phyloP scores from a whole-genome alignment of 2,113 vertebrate species.

The Paradisaea rubra region DNA sequence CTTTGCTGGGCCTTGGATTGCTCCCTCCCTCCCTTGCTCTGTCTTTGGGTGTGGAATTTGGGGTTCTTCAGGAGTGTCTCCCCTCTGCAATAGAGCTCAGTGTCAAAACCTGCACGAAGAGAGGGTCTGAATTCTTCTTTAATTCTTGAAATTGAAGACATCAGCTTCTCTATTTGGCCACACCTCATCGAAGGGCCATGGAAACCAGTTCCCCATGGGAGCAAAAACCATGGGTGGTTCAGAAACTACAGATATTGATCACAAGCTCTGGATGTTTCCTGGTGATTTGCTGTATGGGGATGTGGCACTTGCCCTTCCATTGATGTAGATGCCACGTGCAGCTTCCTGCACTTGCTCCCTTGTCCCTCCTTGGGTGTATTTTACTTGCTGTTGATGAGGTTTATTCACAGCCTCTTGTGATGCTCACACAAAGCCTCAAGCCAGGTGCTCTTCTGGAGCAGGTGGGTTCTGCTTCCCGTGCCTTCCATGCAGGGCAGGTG shows the following conservation, averaged over 20 bases:
- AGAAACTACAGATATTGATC: background rate
- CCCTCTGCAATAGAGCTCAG: background rate
- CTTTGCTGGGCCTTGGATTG: background rate
- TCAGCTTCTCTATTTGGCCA: background rate
- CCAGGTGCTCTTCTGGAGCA: background rate
- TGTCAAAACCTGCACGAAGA: background rate
- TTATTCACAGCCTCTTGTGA: background rate
- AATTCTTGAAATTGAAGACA: background rate
- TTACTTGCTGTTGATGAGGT: background rate
- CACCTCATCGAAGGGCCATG: background rate
- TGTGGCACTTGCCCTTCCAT: background rate
- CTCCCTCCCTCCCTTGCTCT: background rate
- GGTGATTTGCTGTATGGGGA: background rate
- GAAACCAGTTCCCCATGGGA: background rate
- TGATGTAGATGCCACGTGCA: rapidly evolving
- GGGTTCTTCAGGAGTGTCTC: background rate
- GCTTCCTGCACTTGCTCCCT: background rate
- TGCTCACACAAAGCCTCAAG: background rate
- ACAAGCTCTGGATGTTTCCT: background rate
- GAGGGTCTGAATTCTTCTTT: background rate
- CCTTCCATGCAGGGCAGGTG: background rate
- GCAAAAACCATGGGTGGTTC: background rate
- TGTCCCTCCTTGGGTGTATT: background rate
- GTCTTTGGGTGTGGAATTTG: background rate
- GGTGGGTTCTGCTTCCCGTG: background rate